Conservation (phyloP, 2,113 vertebrate genomes). For the Elgaria multicarinata region DNA sequence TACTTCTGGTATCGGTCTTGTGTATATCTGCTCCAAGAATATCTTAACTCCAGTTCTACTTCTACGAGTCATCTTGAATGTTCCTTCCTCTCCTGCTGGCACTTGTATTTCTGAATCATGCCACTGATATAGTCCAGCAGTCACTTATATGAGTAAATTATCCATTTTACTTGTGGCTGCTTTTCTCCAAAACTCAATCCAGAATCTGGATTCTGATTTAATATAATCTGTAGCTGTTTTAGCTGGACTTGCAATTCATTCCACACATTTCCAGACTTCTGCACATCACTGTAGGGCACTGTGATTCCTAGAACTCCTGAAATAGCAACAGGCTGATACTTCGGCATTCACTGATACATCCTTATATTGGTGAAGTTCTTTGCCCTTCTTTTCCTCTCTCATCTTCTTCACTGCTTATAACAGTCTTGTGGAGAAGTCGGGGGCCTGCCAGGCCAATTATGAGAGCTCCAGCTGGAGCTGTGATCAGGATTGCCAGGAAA, state of each 20-base stretch:
- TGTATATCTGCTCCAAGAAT: constrained; percentile 16
- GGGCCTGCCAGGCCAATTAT: constrained; percentile 90
- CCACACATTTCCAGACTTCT: constrained; percentile 31
- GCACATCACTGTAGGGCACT: background rate
- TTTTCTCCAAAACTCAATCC: background rate
- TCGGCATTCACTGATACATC: constrained; percentile 14
- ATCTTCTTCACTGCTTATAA: constrained; percentile 42
- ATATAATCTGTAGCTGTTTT: background rate
- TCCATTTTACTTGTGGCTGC: background rate
- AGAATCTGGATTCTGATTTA: background rate
- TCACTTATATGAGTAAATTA: background rate
- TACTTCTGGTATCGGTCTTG: constrained; percentile 9
- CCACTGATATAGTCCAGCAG: background rate
- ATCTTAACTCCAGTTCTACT: background rate
- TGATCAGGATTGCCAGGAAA: constrained; percentile 90
- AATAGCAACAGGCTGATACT: constrained; percentile 26
- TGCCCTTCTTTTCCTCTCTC: constrained; percentile 25
- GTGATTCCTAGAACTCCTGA: constrained; percentile 28
- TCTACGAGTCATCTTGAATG: background rate
- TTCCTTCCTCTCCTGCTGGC: background rate
- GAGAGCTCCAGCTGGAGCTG: constrained; percentile 90
- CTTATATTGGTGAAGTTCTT: constrained; percentile 40
- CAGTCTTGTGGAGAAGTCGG: constrained; percentile 81
- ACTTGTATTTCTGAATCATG: background rate
- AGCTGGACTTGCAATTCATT: constrained; percentile 36